Conservation (phyloP, 2,797 vertebrate species). For the Tadarida brasiliensis region DNA sequence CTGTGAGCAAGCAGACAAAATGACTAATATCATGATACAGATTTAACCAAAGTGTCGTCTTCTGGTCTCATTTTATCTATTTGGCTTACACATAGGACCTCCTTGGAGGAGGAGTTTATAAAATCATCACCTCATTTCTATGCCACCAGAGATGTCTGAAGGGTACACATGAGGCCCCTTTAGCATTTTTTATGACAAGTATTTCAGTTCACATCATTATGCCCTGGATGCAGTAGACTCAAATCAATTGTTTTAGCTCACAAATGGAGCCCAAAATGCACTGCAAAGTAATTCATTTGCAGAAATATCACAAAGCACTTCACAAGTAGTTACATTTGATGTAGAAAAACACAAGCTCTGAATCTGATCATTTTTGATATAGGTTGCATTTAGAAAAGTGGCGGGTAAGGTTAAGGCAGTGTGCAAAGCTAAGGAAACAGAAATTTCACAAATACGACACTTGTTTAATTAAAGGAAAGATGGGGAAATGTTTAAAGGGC, state of each 20-base stretch:
- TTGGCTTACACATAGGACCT: neutral
- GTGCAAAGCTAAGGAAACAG: constrained; percentile 35
- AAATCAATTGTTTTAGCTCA: constrained; percentile 65
- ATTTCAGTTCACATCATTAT: constrained; percentile 63
- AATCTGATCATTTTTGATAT: constrained; percentile 57
- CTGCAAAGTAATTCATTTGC: constrained; percentile 74
- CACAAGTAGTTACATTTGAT: constrained; percentile 76
- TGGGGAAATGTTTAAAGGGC: neutral
- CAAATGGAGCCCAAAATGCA: constrained; percentile 70
- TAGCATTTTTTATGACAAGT: constrained; percentile 66
- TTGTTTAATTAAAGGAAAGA: constrained; percentile 57
- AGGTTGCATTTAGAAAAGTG: constrained; percentile 51
- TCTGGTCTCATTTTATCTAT: neutral
- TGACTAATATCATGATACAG: neutral
- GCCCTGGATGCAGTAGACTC: constrained; percentile 51
- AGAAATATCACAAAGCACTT: constrained; percentile 71
- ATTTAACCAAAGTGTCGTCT: neutral
- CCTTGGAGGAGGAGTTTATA: neutral
- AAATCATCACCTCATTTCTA: constrained; percentile 24
- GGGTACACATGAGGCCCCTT: neutral
- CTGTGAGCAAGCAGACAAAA: neutral
- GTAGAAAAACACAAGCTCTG: constrained; percentile 67
- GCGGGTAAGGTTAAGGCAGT: neutral
- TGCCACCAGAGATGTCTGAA: constrained; percentile 39
- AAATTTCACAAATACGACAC: neutral